Conservation (phyloP, 2,113 vertebrate species). For the Phodopus roborovskii region DNA sequence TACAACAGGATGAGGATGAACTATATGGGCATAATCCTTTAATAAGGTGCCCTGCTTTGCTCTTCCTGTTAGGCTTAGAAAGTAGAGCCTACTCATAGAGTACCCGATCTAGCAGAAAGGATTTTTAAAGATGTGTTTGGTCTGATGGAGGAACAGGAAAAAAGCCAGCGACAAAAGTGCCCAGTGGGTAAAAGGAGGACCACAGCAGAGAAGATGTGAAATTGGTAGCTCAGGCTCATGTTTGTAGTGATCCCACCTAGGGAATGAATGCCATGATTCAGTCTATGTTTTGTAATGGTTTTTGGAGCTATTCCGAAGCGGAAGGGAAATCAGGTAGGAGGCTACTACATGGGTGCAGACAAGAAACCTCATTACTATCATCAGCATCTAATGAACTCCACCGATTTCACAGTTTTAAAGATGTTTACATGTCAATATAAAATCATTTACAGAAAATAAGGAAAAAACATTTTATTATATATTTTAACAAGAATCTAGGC, state of each 20-base stretch:
- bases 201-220: background rate
- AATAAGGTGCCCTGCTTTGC: background rate
- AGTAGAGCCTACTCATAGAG: background rate
- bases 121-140: background rate
- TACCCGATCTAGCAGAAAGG: background rate
- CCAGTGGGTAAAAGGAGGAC: fast-evolving
- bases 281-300: background rate
- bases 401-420: background rate
- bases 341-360: background rate
- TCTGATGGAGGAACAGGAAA: background rate
- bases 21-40: background rate
- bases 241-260: background rate
- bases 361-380: background rate
- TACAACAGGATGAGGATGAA: conserved; percentile 34
- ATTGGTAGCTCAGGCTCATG: background rate
- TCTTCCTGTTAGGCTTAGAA: conserved; percentile 34
- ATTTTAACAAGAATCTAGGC: background rate
- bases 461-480: background rate
- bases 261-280: background rate
- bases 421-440: background rate
- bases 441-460: background rate
- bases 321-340: background rate
- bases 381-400: background rate
- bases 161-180: background rate
- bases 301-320: background rate